phyloP scores from a whole-genome alignment of 2,888 invertebrate genomes.

The Tetragonula carbonaria region DNA sequence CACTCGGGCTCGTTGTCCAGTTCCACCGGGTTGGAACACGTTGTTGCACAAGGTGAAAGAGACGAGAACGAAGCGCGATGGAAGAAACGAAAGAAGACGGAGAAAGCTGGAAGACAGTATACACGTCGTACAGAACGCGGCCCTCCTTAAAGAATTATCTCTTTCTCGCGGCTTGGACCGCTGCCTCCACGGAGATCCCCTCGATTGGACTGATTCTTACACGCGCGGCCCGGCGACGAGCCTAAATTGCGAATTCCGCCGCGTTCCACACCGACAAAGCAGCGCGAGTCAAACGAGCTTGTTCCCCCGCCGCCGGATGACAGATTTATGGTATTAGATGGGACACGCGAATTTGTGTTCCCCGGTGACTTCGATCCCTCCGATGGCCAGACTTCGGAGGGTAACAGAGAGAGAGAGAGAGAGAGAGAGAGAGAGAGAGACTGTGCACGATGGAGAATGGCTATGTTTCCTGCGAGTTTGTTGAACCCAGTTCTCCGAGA shows the following conservation, averaged over 20 bases:
- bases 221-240: conserved; percentile 48
- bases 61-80: conserved; percentile 35
- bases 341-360: conserved; percentile 60
- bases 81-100: background rate
- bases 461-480: conserved; percentile 17
- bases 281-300: conserved; percentile 58
- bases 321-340: conserved; percentile 62
- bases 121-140: conserved; percentile 62
- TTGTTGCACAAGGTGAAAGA: conserved; percentile 52
- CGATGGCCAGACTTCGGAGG: background rate
- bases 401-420: background rate
- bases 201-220: conserved; percentile 70
- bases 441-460: background rate
- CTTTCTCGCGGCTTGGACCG: conserved; percentile 58
- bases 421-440: background rate
- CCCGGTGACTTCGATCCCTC: conserved; percentile 41
- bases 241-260: conserved; percentile 60
- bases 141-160: conserved; percentile 75
- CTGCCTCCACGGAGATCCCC: conserved; percentile 48
- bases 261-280: conserved; percentile 61
- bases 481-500: background rate
- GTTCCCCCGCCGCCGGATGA: conserved; percentile 55
- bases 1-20: conserved; percentile 57
- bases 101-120: background rate
- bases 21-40: conserved; percentile 49